Conservation (phyloP, 2,888 invertebrate species). For the Caradrina clavipalpis region DNA sequence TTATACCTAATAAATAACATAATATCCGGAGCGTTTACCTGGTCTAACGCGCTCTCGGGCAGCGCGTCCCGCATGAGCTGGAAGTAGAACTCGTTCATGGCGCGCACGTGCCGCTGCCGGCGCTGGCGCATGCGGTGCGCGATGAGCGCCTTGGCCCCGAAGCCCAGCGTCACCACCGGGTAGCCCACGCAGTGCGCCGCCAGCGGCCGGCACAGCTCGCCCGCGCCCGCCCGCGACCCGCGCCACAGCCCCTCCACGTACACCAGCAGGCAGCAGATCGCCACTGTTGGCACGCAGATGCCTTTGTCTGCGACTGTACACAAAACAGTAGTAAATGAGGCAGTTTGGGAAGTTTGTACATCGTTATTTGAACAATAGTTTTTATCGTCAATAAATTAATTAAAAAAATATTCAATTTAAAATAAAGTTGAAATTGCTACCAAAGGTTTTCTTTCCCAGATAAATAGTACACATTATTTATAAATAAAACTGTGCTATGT, state of each 20-base stretch:
- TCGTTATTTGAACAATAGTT: too few relatives aligned
- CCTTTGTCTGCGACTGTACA: slow-evolving; percentile 94
- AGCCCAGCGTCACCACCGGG: slow-evolving; percentile 98
- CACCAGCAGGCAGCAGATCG: slow-evolving; percentile 98
- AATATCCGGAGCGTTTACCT: slow-evolving; percentile 60
- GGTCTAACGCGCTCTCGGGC: slow-evolving; percentile 90
- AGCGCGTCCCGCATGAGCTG: slow-evolving; percentile 97
- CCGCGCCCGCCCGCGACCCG: slow-evolving; percentile 90
- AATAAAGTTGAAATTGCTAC: neutral
- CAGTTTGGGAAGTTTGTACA: too few relatives aligned
- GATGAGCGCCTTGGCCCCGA: slow-evolving; percentile 98
- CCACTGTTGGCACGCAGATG: slow-evolving; percentile 98
- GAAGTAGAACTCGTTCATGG: slow-evolving; percentile 98
- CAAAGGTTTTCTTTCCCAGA: too few relatives aligned
- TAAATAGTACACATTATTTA: too few relatives aligned
- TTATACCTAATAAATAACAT: too few relatives aligned
- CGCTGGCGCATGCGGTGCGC: slow-evolving; percentile 97
- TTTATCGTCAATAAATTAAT: too few relatives aligned
- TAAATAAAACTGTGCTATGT: too few relatives aligned
- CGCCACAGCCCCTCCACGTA: slow-evolving; percentile 98
- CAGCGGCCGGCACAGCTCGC: slow-evolving; percentile 98
- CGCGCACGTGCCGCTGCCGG: slow-evolving; percentile 97
- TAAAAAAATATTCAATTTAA: too few relatives aligned
- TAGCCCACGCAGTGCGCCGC: slow-evolving; percentile 98
- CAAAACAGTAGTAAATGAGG: too few relatives aligned